Evolutionary conservation across 2,888 invertebrate genomes (phyloP), one percentile per base, ranked within the genome.

Genomic region (Scaptomyza parva): DNA sequence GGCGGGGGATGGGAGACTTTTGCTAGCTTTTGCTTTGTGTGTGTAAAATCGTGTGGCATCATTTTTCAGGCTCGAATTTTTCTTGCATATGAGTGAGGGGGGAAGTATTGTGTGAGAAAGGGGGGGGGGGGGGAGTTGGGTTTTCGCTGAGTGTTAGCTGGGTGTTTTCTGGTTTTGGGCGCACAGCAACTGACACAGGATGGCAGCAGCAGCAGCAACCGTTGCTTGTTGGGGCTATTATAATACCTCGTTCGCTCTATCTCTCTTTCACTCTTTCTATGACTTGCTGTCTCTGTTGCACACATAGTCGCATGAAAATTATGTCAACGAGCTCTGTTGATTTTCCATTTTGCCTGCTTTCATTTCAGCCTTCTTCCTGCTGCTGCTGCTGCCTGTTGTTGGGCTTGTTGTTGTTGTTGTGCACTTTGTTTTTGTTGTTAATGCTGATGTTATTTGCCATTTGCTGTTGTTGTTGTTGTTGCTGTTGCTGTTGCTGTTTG

Each of bases 281-380:
- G 20, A 22, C 48, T 20, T 12, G 17, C 40, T 48, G 5, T 48
- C 76, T 47, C 64, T 41, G 64, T 72, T 45, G 60, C 80, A 40
- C 75, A 43, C 44, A 58, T 53, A 37, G 81, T 45, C 65, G 82
- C 61, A 74, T 74, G 89, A 79, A 90, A 89, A 90, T 89, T 90
- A 90, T 89, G 89, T 89, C 89, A 89, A 90, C 89, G 91, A 89
- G 89, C 83, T 79, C 71, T 88, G 89, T 89, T 78, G 88, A 77
- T 88, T 86, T 77, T 89, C 87, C 81, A 71, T 75, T 71, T 70
- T 67, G 76, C 67, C 64, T 59, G 67, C 84, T 79, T 86, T 78
- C 76, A 70, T 86, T 80, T 76, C 75, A 69, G 80, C 62, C 87
- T 63, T 48, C 71, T 71, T 66, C 64, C 59, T 77, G 62, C 71